Percentiles rank a stretch among this genome's conserved stretches.
Evolutionary conservation across 2,888 invertebrate species (phyloP).

Genomic region (Cryptus armator): DNA sequence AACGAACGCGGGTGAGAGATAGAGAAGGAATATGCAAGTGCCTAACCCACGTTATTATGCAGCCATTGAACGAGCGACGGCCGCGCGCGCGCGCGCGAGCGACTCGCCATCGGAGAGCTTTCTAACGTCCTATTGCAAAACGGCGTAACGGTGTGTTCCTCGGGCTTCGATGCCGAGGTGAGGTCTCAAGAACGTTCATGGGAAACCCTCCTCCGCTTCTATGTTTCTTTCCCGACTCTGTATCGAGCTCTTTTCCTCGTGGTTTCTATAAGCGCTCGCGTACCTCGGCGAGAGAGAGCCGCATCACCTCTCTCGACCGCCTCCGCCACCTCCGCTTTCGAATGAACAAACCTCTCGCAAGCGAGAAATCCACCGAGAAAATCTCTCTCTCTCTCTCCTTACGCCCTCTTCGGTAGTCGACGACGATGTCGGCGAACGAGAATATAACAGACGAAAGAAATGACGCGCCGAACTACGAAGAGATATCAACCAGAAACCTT

Average conservation of each 20-base stretch:
- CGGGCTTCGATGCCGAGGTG: constrained; percentile 13
- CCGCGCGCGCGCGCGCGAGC: constrained; percentile 33
- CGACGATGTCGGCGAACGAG: not conserved
- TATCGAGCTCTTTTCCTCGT: constrained; percentile 16
- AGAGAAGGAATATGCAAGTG: constrained; percentile 29
- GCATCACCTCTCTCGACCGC: constrained; percentile 48
- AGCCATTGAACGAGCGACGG: constrained; percentile 49
- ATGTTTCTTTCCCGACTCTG: constrained; percentile 22
- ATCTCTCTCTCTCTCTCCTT: constrained; percentile 38
- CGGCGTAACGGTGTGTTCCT: constrained; percentile 48
- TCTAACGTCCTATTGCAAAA: constrained; percentile 68
- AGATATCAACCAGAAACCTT: not conserved
- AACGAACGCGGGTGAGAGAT: not conserved
- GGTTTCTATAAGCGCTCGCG: not conserved
- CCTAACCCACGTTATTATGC: constrained; percentile 61
- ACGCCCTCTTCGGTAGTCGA: not conserved
- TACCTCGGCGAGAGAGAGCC: not conserved
- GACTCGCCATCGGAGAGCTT: constrained; percentile 62
- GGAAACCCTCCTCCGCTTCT: constrained; percentile 48
- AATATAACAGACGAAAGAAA: not conserved
- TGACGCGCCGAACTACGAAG: not conserved
- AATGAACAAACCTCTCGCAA: constrained; percentile 31
- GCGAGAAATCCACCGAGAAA: constrained; percentile 29
- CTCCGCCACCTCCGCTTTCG: constrained; percentile 62
- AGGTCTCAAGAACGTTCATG: constrained; percentile 49